A percentile compares a stretch with the other conserved stretches of the same genome.
Conservation (phyloP, 2,113 vertebrate genomes). For the Tyrannus savana region DNA sequence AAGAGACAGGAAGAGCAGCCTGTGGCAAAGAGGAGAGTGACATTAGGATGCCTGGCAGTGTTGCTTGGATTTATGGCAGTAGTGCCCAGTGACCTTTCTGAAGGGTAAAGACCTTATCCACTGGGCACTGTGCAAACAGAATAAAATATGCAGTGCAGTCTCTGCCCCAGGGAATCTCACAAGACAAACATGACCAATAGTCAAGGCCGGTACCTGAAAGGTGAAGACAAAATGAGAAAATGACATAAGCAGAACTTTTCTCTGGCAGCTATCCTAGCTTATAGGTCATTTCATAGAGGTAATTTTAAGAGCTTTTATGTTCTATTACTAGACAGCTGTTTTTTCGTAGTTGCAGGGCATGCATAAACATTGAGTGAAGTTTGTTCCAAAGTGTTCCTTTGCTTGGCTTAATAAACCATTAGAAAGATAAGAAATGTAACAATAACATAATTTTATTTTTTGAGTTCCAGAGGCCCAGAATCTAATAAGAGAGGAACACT, state of each 20-base stretch:
- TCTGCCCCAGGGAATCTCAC: background rate
- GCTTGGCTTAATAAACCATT: background rate
- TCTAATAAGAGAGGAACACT: conserved; percentile 39
- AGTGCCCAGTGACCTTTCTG: background rate
- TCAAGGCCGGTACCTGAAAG: background rate
- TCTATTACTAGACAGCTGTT: background rate
- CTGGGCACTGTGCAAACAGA: background rate
- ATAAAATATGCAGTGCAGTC: background rate
- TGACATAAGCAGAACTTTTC: background rate
- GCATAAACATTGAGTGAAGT: background rate
- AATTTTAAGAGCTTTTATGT: background rate
- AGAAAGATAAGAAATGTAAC: conserved; percentile 32
- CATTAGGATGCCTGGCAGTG: background rate
- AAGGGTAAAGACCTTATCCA: background rate
- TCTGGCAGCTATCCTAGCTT: background rate
- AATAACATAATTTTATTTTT: conserved; percentile 42
- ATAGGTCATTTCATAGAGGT: background rate
- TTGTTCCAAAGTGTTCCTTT: background rate
- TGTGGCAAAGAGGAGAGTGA: background rate
- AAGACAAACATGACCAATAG: background rate
- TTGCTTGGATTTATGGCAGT: background rate
- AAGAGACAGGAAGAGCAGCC: background rate
- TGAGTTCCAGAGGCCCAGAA: conserved; percentile 9
- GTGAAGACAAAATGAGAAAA: background rate
- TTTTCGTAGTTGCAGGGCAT: background rate